Percentiles rank a stretch among this genome's conserved stretches.
phyloP scores from a whole-genome alignment of 2,888 invertebrate genomes.

The Drosophila nr. perissopoda region DNA sequence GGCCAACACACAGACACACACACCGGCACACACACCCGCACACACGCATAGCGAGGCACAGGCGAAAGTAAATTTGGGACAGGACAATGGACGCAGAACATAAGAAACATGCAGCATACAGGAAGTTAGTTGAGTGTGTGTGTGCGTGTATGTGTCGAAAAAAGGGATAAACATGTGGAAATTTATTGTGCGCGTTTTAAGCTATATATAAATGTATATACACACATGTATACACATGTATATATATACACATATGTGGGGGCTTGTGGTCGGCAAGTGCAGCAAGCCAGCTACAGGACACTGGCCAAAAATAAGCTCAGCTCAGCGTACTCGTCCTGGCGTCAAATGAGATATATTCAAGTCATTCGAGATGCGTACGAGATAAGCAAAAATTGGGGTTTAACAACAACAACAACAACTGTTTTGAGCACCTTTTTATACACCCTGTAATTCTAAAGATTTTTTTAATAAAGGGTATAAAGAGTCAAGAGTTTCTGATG shows the following conservation, averaged over 20 bases:
- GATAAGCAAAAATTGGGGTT: constrained; percentile 73
- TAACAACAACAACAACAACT: constrained; percentile 40
- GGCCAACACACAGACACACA: constrained; percentile 31
- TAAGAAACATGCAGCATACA: constrained; percentile 39
- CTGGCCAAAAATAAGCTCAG: constrained; percentile 40
- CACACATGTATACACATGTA: neutral
- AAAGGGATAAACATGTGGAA: constrained; percentile 75
- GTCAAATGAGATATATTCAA: constrained; percentile 82
- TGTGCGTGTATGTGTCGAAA: constrained; percentile 28
- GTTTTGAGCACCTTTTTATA: constrained; percentile 40
- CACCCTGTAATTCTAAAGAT: neutral
- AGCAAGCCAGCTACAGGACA: constrained; percentile 29
- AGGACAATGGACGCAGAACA: constrained; percentile 49
- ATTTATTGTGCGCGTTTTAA: constrained; percentile 70
- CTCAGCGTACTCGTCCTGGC: constrained; percentile 71
- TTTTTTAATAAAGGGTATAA: neutral
- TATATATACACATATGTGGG: constrained; percentile 17
- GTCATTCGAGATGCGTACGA: constrained; percentile 69
- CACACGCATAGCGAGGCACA: constrained; percentile 8
- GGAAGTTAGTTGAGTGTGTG: constrained; percentile 20
- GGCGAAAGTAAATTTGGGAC: constrained; percentile 34
- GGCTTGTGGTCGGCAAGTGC: constrained; percentile 49
- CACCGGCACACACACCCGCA: constrained; percentile 23
- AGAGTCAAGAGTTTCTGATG: neutral
- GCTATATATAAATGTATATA: constrained; percentile 8